A percentile compares a stretch with the other conserved stretches of the same genome.
Evolutionary conservation across 2,888 invertebrate genomes (phyloP).

Genomic region (Conus canariensis): DNA sequence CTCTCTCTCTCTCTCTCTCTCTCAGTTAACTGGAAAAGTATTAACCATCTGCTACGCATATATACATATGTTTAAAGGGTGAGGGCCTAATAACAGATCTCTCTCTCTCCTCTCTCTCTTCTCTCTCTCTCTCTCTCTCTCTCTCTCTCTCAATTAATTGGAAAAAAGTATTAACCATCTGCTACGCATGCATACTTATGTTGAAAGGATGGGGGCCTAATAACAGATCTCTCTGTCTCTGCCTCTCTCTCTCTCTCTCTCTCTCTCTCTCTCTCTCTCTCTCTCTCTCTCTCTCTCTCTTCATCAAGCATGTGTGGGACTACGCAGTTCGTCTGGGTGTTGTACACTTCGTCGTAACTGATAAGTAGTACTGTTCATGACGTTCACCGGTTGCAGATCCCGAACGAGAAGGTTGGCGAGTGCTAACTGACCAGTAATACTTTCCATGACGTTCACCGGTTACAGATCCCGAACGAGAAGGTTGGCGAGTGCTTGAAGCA

Average conservation of each 20-base stretch:
- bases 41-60: too few species aligned
- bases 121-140: too few species aligned
- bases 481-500: slow-evolving; percentile 6
- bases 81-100: background rate
- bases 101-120: background rate
- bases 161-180: too few species aligned
- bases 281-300: too few species aligned
- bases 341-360: too few species aligned
- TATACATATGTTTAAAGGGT: too few species aligned
- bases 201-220: too few species aligned
- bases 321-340: too few species aligned
- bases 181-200: background rate
- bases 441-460: too few species aligned
- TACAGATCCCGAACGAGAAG: slow-evolving; percentile 8
- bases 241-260: background rate
- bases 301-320: too few species aligned
- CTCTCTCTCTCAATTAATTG: too few species aligned
- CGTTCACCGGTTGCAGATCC: background rate
- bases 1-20: background rate
- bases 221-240: background rate
- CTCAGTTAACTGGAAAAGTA: background rate
- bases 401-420: background rate
- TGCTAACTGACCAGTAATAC: background rate
- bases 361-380: too few species aligned
- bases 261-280: background rate